Base-by-base conservation (phyloP, 2,113 vertebrate genomes). In the Chaetodon auriga region DNA sequence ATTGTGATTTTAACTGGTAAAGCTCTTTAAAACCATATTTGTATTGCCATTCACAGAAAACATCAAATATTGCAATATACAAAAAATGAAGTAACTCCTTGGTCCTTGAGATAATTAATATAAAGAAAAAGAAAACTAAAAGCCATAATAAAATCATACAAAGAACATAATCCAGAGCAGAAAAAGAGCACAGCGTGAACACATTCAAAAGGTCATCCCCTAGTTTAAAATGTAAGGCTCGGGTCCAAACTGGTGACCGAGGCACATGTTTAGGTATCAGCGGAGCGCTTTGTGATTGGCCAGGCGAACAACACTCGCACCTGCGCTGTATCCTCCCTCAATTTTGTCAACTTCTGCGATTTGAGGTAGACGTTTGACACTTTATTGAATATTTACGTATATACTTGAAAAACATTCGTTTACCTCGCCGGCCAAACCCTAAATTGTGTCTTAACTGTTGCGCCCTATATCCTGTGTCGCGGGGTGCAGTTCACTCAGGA, bases 391-490 rank as follows among this genome's bases (percentile, higher is more conserved):
- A 63, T 57, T 35, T 2, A 41, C 0, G 1, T 13, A 1, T n/a
- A 21, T 7, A 3, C 45, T 6, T 9, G 1, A 68, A 63, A 57
- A 78, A 63, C 14, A 53, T n/a, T 12, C 11, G 6, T 54, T 25
- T 5, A 58, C 21, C 18, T 30, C 6, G 2, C 18, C 12, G 5
- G 13, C 15, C 16, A 46, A 53, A 79, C 9, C 10, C 23, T 15
- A 12, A 55, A 62, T 6, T 0, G 6, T 12, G 8, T 11, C 35
- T 9, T 16, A 6, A 66, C 4, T 15, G 45, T 5, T 14, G 55
- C 64, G 84, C 66, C 7, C 87, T 87, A 80, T 66, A 76, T 85
- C 25, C 8, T 36, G 49, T 76, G 46, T 55, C 78, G 15, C 70
- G 75, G 82, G 71, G 90, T 30, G 81, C 38, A 7, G 30, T 15